A percentile compares a stretch with the other conserved stretches of the same genome.
These are phyloP conservation scores for Ornithorhynchus anatinus DNA, from an alignment of 2,113 vertebrate genomes.

Conservation along the genomic window DNA sequence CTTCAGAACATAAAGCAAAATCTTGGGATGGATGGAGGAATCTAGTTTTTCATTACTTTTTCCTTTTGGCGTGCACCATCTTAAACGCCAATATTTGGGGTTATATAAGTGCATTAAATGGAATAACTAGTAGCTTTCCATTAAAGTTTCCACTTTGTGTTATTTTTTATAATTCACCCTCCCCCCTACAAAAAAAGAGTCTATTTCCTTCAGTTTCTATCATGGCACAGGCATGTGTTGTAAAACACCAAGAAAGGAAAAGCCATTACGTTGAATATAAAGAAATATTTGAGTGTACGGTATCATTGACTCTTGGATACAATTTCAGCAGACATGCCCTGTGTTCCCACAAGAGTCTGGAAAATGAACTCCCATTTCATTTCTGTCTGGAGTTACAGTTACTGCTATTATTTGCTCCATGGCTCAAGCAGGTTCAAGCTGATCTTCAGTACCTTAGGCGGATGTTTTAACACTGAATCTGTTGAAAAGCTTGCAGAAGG, in stretches of 20 bases:
- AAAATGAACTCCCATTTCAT: slow-evolving; percentile 70
- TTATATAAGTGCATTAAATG: neutral
- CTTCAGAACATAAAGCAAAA: neutral
- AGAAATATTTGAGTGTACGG: slow-evolving; percentile 53
- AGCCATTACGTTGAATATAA: slow-evolving; percentile 69
- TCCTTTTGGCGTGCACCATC: neutral
- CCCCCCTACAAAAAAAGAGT: neutral
- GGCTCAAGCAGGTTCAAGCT: slow-evolving; percentile 40
- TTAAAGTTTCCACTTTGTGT: slow-evolving; percentile 54
- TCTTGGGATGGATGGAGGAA: neutral
- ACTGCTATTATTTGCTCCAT: slow-evolving; percentile 68
- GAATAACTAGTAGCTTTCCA: slow-evolving; percentile 23
- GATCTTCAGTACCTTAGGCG: slow-evolving; percentile 26
- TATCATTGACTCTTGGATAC: slow-evolving; percentile 61
- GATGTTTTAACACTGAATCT: neutral
- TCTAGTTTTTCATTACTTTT: neutral
- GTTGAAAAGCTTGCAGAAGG: slow-evolving; percentile 21
- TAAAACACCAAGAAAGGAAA: slow-evolving; percentile 65
- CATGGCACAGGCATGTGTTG: slow-evolving; percentile 24
- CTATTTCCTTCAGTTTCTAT: slow-evolving; percentile 52
- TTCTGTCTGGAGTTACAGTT: slow-evolving; percentile 63
- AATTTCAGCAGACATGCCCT: slow-evolving; percentile 68
- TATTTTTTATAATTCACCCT: slow-evolving; percentile 43
- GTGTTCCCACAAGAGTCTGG: slow-evolving; percentile 80
- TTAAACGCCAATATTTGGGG: slow-evolving; percentile 2